Percentiles rank a stretch among this genome's conserved stretches.
Conservation (phyloP, 2,888 invertebrate species). For the Apotomis turbidana region DNA sequence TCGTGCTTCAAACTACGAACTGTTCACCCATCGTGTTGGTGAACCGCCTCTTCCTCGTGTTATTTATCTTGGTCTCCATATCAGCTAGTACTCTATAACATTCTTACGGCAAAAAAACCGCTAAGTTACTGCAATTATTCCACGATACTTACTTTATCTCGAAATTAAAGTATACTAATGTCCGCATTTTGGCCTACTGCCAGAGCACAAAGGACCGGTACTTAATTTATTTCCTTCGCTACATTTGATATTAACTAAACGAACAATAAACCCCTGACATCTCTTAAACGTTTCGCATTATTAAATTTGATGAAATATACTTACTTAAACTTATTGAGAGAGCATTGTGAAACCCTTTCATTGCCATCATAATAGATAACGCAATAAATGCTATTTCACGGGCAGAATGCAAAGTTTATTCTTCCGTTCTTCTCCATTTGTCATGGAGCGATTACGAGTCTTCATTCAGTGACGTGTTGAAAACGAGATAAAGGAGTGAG, state of each 20-base stretch:
- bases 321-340: not conserved
- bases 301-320: slow-evolving; percentile 20
- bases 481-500: slow-evolving; percentile 40
- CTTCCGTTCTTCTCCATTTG: slow-evolving; percentile 30
- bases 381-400: slow-evolving; percentile 41
- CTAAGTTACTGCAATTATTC: too few species aligned
- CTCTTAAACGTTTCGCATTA: slow-evolving; percentile 18
- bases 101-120: too few species aligned
- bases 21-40: too few species aligned
- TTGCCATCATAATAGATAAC: slow-evolving; percentile 35
- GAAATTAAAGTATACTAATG: too few species aligned
- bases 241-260: slow-evolving; percentile 9
- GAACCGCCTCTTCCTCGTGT: too few species aligned
- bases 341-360: slow-evolving; percentile 37
- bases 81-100: too few species aligned
- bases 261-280: slow-evolving; percentile 31
- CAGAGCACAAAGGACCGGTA: not conserved
- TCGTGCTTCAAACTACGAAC: too few species aligned
- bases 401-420: slow-evolving; percentile 34
- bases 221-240: slow-evolving; percentile 16
- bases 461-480: slow-evolving; percentile 41
- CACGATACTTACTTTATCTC: too few species aligned
- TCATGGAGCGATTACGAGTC: slow-evolving; percentile 38
- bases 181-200: not conserved
- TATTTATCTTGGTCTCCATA: too few species aligned